Evolutionary conservation across 1,140 invertebrate genomes (phyloP).

Genomic region (Drosophila orosa): DNA sequence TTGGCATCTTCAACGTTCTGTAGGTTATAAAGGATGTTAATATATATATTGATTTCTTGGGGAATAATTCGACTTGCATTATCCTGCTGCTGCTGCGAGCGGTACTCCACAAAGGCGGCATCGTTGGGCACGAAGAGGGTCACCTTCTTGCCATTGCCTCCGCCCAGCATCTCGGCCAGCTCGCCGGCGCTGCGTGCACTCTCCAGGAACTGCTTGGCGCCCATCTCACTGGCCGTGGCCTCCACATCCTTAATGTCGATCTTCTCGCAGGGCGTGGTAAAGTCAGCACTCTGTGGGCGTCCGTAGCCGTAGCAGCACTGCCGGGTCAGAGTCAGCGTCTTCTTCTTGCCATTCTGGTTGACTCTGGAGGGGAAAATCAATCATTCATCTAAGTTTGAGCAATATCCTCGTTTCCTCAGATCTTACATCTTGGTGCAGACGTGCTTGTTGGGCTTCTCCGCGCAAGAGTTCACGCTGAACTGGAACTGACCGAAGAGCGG

Average conservation of each 20-base stretch:
- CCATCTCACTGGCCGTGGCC: constrained; percentile 85
- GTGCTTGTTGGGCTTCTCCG: constrained; percentile 86
- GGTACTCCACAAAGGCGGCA: constrained; percentile 85
- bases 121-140: constrained; percentile 87
- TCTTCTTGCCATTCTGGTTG: constrained; percentile 86
- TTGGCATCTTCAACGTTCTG: constrained; percentile 74
- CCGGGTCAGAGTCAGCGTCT: constrained; percentile 86
- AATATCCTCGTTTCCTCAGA: neutral
- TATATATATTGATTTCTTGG: neutral
- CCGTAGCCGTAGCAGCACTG: constrained; percentile 87
- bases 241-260: constrained; percentile 85
- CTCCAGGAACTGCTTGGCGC: constrained; percentile 85
- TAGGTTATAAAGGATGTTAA: neutral
- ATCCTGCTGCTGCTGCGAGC: constrained; percentile 65
- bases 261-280: constrained; percentile 85
- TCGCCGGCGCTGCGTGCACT: constrained; percentile 84
- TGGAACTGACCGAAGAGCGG: constrained; percentile 84
- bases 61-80: constrained; percentile 58
- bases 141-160: constrained; percentile 76
- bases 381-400: neutral
- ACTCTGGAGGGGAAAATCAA: constrained; percentile 76
- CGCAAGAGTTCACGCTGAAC: constrained; percentile 85
- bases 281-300: constrained; percentile 83
- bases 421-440: constrained; percentile 86
- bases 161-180: constrained; percentile 84